Percentiles rank a stretch among this genome's conserved stretches.
Conservation (phyloP, 2,797 vertebrate genomes). For the Adrianichthys oophorus region DNA sequence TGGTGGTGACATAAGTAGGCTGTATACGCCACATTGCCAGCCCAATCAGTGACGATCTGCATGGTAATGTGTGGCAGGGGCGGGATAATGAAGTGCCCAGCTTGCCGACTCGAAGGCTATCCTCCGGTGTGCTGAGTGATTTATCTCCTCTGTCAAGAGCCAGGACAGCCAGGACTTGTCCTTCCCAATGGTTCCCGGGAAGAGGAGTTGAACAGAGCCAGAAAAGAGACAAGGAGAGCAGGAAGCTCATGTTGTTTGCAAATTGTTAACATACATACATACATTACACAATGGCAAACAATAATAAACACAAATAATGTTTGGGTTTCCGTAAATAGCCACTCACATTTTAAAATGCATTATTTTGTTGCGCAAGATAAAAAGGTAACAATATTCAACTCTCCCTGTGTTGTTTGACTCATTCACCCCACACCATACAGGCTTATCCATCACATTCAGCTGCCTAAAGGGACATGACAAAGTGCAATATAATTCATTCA, state of each 20-base stretch:
- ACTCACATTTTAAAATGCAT: slow-evolving; percentile 4
- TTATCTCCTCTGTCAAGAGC: slow-evolving; percentile 99
- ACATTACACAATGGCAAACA: slow-evolving; percentile 30
- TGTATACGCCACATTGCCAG: slow-evolving; percentile 78
- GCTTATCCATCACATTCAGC: slow-evolving; percentile 60
- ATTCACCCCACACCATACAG: slow-evolving; percentile 46
- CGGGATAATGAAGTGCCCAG: slow-evolving; percentile 99
- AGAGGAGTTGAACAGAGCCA: slow-evolving; percentile 83
- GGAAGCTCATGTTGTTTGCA: slow-evolving; percentile 53
- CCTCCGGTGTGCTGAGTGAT: slow-evolving; percentile 97
- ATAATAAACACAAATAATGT: slow-evolving; percentile 9
- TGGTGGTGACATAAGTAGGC: slow-evolving; percentile 93
- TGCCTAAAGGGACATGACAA: slow-evolving; percentile 49
- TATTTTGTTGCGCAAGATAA: slow-evolving; percentile 8
- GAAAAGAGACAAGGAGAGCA: slow-evolving; percentile 67
- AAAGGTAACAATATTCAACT: slow-evolving; percentile 18
- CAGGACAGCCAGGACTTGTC: slow-evolving; percentile 97
- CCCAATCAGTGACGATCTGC: slow-evolving; percentile 94
- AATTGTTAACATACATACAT: slow-evolving; percentile 67
- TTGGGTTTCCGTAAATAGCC: neutral
- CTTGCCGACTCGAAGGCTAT: slow-evolving; percentile 95
- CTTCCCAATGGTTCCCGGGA: slow-evolving; percentile 87
- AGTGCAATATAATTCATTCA: slow-evolving; percentile 57
- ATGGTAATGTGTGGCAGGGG: slow-evolving; percentile 97
- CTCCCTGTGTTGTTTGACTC: slow-evolving; percentile 37